A percentile compares a stretch with the other conserved stretches of the same genome.
phyloP scores from a whole-genome alignment of 2,797 vertebrate genomes.

The Leptodactylus fallax region DNA sequence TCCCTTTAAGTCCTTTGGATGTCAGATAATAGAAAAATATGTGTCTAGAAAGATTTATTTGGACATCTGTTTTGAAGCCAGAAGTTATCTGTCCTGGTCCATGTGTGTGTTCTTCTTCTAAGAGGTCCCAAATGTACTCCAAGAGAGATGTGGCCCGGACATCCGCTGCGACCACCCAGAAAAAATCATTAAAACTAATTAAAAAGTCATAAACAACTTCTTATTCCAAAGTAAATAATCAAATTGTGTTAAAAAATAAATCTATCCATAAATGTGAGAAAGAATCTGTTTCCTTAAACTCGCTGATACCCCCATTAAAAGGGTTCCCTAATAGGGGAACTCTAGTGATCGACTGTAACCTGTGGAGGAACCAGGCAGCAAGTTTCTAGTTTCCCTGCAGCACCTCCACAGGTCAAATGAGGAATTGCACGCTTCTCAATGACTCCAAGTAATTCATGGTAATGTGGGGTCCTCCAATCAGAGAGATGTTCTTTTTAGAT shows the following conservation, averaged over 20 bases:
- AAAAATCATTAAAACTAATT: neutral
- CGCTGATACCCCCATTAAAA: neutral
- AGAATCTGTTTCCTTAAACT: neutral
- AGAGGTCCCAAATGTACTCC: neutral
- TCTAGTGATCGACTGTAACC: no score
- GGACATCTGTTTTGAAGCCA: neutral
- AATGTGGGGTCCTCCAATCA: no score
- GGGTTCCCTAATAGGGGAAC: no score
- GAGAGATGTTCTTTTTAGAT: no score
- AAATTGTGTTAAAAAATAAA: neutral
- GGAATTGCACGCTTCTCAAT: neutral
- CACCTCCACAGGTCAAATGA: neutral
- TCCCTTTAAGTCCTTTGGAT: no score
- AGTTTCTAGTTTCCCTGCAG: neutral
- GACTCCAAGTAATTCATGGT: no score
- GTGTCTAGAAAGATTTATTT: neutral
- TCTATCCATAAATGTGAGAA: neutral
- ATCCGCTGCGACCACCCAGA: neutral
- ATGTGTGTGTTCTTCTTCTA: neutral
- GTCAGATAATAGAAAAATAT: neutral
- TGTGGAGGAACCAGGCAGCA: neutral
- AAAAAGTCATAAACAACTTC: neutral
- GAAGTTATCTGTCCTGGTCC: neutral
- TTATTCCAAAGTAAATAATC: neutral
- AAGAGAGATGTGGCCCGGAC: neutral